A percentile compares a stretch with the other conserved stretches of the same genome.
phyloP scores from a whole-genome alignment of 2,797 vertebrate species.

The Spinus pinus region DNA sequence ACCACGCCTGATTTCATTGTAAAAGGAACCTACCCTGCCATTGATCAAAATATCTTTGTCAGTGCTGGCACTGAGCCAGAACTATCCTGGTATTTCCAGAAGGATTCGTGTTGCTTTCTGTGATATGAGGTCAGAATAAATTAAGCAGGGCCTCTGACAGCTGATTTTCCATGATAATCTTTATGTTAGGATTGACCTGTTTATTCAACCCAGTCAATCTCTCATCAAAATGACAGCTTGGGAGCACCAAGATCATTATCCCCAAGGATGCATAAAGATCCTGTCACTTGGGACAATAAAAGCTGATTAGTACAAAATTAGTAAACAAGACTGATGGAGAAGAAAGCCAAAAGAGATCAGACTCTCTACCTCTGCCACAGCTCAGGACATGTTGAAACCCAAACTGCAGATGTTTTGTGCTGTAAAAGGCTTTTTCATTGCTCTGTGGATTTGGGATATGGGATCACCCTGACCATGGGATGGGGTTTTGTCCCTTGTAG shows the following conservation, averaged over 20 bases:
- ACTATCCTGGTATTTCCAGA: conserved; percentile 16
- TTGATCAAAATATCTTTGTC: conserved; percentile 52
- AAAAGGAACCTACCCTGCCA: not conserved
- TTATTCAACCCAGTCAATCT: conserved; percentile 47
- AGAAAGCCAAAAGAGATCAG: not conserved
- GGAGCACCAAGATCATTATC: conserved; percentile 6
- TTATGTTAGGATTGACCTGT: conserved; percentile 53
- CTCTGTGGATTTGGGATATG: not conserved
- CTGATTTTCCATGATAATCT: conserved; percentile 52
- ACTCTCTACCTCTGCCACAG: not conserved
- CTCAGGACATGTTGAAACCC: not conserved
- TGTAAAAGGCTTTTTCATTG: not conserved
- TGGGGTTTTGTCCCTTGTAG: not conserved
- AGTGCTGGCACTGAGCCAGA: not conserved
- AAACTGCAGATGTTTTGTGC: not conserved
- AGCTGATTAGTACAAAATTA: conserved; percentile 13
- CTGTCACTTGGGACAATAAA: not conserved
- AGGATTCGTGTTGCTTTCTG: conserved; percentile 36
- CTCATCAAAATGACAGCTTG: conserved; percentile 16
- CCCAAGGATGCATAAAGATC: conserved; percentile 18
- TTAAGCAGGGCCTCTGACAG: conserved; percentile 45
- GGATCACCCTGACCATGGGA: not conserved
- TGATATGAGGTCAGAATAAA: conserved; percentile 54
- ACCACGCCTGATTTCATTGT: not conserved
- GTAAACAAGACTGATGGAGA: not conserved